phyloP scores from a whole-genome alignment of 2,888 invertebrate species.

The Mayetiola destructor region DNA sequence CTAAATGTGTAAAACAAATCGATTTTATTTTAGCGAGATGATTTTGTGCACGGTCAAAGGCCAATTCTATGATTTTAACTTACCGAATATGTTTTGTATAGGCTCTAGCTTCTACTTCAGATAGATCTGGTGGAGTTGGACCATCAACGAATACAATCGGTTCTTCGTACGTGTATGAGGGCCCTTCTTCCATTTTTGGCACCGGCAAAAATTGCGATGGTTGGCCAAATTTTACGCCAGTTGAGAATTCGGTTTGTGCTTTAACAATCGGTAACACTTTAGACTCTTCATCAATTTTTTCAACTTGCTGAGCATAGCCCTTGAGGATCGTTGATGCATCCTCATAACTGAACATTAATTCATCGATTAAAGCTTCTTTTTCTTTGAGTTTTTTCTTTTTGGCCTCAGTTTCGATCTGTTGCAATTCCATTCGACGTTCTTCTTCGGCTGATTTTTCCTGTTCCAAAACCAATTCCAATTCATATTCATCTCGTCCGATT shows the following conservation, averaged over 20 bases:
- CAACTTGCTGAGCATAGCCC: slow-evolving; percentile 56
- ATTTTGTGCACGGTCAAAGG: too few relatives aligned
- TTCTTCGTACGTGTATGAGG: slow-evolving; percentile 54
- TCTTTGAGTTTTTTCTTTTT: slow-evolving; percentile 72
- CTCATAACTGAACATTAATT: slow-evolving; percentile 82
- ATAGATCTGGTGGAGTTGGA: slow-evolving; percentile 50
- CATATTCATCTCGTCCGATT: slow-evolving; percentile 65
- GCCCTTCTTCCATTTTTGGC: slow-evolving; percentile 61
- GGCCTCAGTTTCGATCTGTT: slow-evolving; percentile 48
- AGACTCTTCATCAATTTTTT: slow-evolving; percentile 49
- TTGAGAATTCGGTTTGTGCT: slow-evolving; percentile 53
- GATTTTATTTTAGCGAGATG: neutral
- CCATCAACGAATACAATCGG: slow-evolving; percentile 50
- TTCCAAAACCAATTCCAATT: slow-evolving; percentile 72
- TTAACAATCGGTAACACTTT: slow-evolving; percentile 33
- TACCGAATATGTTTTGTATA: slow-evolving; percentile 59
- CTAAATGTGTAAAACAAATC: slow-evolving; percentile 33
- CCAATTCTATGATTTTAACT: slow-evolving; percentile 19
- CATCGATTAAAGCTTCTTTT: slow-evolving; percentile 87
- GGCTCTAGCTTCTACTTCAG: slow-evolving; percentile 48
- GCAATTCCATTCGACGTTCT: slow-evolving; percentile 51
- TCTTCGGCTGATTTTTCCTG: slow-evolving; percentile 66
- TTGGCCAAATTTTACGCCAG: slow-evolving; percentile 66
- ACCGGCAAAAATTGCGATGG: slow-evolving; percentile 49
- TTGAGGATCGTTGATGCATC: slow-evolving; percentile 79